Base-by-base conservation (phyloP, 1,140 invertebrate genomes). In the Papilio dardanus region DNA sequence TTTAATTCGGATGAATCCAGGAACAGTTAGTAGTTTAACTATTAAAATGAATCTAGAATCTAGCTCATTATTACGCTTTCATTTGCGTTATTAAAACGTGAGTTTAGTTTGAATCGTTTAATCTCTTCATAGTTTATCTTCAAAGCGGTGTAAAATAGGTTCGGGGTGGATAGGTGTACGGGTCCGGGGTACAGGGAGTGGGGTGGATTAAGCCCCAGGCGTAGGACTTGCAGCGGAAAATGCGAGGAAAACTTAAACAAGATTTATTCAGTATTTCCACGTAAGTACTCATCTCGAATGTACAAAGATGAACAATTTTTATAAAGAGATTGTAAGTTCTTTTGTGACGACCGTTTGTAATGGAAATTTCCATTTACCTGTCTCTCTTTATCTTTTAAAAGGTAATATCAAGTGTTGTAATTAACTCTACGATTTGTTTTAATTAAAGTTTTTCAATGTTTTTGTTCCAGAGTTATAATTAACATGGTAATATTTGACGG, bases 161-260 rank as follows among this genome's bases (percentile, higher is more conserved):
- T 46, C 37, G n/a, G 16, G 42, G n/a, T 5, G n/a, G 42, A 19
- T 12, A n/a, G 42, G n/a, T 46, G 42, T 46, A n/a, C 42, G 42
- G 42, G 5, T 46, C 16, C 42, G 42, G 42, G 5, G n/a, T n/a
- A n/a, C 42, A n/a, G 24, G 54, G 54, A 2, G 12, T 28, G 54
- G 21, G 54, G 21, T 10, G 54, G 0, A 28, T 28, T 62, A 62
- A 28, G 21, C 54, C 54, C 54, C 54, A 28, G 24, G 54, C 54
- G 54, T 12, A 62, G 54, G 24, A 28, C 19, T 5, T 30, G 21
- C 24, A 62, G 21, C 24, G 54, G 54, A 62, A 62, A 62, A 62
- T 62, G 54, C 54, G 8, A 28, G 54, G 54, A 62, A 62, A 62
- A 62, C 21, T 62, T 62, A 62, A 28, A 62, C 24, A 62, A 28